Percentiles rank a stretch among this genome's conserved stretches.
phyloP scores from a whole-genome alignment of 2,888 invertebrate species.

The Diadegma fenestrale region DNA sequence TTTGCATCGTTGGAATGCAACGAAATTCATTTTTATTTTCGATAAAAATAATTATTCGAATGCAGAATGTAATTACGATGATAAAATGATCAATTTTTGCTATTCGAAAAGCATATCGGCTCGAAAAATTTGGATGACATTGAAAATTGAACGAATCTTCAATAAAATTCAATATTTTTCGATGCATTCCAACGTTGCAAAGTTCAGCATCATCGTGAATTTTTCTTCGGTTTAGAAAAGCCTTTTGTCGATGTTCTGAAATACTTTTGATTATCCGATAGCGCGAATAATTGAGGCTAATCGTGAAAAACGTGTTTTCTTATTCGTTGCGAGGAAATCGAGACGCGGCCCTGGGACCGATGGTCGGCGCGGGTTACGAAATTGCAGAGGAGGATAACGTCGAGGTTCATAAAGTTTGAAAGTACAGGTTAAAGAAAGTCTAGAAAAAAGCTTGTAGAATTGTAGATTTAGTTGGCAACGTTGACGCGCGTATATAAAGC shows the following conservation, averaged over 20 bases:
- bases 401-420: not conserved
- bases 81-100: no score
- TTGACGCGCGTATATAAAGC: not conserved
- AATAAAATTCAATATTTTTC: no score
- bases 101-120: no score
- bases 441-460: conserved; percentile 17
- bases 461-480: conserved; percentile 9
- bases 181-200: no score
- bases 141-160: no score
- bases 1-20: no score
- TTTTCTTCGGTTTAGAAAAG: not conserved
- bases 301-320: not conserved
- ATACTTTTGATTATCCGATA: not conserved
- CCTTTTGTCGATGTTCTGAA: not conserved
- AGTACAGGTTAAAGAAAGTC: conserved; percentile 6
- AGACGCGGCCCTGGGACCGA: not conserved
- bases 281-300: not conserved
- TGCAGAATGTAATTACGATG: no score
- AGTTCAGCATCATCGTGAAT: no score
- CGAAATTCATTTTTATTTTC: no score
- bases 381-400: conserved; percentile 1
- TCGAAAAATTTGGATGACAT: no score
- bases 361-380: not conserved
- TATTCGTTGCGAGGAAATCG: not conserved
- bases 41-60: no score